Conservation (phyloP, 2,888 invertebrate genomes). For the Trilocha varians region DNA sequence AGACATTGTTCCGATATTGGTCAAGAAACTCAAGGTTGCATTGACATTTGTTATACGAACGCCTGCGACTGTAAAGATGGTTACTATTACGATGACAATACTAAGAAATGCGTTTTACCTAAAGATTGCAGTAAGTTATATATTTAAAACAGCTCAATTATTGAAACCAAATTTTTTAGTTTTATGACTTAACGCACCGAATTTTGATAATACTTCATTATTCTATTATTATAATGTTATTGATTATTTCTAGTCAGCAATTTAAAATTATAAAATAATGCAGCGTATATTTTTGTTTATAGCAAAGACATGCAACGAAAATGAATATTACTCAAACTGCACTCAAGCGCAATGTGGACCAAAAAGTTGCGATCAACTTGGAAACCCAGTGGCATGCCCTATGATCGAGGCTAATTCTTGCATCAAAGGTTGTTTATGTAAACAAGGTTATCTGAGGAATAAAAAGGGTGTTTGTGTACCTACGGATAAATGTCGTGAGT, state of each 20-base stretch:
- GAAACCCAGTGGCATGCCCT: conserved; percentile 3
- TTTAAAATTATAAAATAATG: too few relatives aligned
- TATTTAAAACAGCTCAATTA: too few relatives aligned
- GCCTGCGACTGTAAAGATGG: conserved; percentile 17
- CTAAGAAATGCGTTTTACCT: conserved; percentile 12
- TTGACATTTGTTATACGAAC: conserved; percentile 10
- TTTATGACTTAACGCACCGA: too few relatives aligned
- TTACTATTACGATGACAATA: conserved; percentile 10
- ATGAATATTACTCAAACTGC: conserved; percentile 11
- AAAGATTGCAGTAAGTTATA: conserved; percentile 3
- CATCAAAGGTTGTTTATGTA: background rate
- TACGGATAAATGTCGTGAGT: conserved; percentile 7
- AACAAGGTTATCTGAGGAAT: background rate
- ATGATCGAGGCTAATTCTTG: background rate
- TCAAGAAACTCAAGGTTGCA: conserved; percentile 9
- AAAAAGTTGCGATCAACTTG: conserved; percentile 10
- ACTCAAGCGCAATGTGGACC: conserved; percentile 8
- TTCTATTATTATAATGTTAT: too few relatives aligned
- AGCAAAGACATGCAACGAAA: conserved; percentile 10
- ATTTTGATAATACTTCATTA: too few relatives aligned
- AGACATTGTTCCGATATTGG: conserved; percentile 18
- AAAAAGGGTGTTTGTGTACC: conserved; percentile 2
- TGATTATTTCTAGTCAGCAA: too few relatives aligned
- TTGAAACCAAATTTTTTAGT: too few relatives aligned
- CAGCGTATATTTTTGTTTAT: too few relatives aligned